A percentile compares a stretch with the other conserved stretches of the same genome.
These are phyloP conservation scores for Chaetura pelagica DNA, from an alignment of 2,113 vertebrate species.

Conservation along the genomic window DNA sequence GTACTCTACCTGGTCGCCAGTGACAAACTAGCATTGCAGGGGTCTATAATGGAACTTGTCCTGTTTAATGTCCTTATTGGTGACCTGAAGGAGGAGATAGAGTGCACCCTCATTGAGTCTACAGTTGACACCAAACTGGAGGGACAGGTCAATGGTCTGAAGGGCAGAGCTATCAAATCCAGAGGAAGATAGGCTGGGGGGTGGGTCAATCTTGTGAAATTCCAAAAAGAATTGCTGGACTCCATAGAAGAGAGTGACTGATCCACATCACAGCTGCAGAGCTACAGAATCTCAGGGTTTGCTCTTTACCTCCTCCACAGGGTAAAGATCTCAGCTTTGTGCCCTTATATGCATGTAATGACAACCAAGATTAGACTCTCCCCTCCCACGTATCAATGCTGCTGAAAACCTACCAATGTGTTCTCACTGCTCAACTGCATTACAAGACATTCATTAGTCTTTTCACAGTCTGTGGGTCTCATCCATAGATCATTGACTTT, in stretches of 20 bases:
- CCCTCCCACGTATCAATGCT: not conserved
- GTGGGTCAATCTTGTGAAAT: not conserved
- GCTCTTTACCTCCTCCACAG: rapidly evolving
- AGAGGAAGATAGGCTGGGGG: not conserved
- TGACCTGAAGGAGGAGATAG: too few species aligned
- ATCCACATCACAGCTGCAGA: not conserved
- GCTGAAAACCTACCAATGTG: not conserved
- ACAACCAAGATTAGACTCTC: not conserved
- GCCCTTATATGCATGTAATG: not conserved
- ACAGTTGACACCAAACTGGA: not conserved
- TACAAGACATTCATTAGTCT: not conserved
- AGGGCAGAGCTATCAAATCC: not conserved
- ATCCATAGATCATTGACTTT: not conserved
- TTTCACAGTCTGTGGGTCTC: not conserved
- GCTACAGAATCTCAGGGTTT: not conserved
- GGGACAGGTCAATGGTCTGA: not conserved
- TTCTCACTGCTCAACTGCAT: not conserved
- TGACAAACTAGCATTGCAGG: not conserved
- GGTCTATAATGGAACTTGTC: not conserved
- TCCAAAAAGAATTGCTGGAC: not conserved
- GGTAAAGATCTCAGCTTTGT: not conserved
- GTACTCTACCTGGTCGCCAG: not conserved
- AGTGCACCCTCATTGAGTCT: not conserved
- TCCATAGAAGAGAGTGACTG: not conserved
- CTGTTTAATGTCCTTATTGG: not conserved